Conservation (phyloP, 2,888 invertebrate genomes). For the Hydropsyche betteni region DNA sequence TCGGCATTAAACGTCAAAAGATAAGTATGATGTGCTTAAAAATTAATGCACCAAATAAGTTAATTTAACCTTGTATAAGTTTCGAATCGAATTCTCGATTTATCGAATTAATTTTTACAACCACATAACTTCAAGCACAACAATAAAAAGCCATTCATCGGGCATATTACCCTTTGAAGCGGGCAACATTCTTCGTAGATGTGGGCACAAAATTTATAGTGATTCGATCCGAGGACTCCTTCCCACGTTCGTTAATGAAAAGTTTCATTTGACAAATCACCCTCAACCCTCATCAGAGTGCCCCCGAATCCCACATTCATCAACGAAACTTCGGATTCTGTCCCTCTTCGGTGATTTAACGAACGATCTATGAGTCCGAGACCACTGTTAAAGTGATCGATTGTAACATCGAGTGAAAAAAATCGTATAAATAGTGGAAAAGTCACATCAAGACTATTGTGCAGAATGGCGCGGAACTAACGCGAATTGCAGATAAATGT, state of each 20-base stretch:
- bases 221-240: conserved; percentile 25
- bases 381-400: too few relatives aligned
- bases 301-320: conserved; percentile 35
- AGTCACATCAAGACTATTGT: conserved; percentile 6
- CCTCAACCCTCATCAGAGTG: conserved; percentile 29
- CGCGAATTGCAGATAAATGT: conserved; percentile 2
- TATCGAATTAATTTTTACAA: conserved; percentile 6
- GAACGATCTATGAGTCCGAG: background rate
- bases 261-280: conserved; percentile 40
- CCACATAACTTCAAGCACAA: too few relatives aligned
- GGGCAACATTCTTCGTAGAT: background rate
- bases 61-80: too few relatives aligned
- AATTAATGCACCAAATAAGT: too few relatives aligned
- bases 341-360: background rate
- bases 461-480: conserved; percentile 21
- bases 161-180: conserved; percentile 18
- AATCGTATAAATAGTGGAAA: background rate
- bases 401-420: background rate
- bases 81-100: too few relatives aligned
- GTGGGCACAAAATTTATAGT: conserved; percentile 28
- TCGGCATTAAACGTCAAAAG: too few relatives aligned
- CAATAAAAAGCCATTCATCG: background rate
- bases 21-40: too few relatives aligned
- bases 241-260: conserved; percentile 36
- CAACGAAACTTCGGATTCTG: background rate